Evolutionary conservation across 2,113 vertebrate genomes (phyloP), one percentile per base, ranked within the genome.

Genomic region (Amphiprion ocellaris): DNA sequence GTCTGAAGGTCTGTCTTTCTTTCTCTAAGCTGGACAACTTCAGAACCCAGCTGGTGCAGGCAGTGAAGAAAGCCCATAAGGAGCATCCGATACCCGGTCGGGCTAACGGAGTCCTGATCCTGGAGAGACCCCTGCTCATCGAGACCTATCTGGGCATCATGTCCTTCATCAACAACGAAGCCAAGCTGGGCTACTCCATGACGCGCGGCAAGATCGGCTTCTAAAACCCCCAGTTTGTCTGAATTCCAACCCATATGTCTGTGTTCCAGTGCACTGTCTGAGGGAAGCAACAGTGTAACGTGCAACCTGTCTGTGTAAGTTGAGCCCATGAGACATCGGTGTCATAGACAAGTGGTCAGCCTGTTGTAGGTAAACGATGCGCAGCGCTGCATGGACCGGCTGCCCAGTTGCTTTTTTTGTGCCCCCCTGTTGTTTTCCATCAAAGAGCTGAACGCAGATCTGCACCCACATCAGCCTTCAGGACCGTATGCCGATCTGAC

Each of bases 141-240:
- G 97, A 99, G 93, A 99, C 98, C 74, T 99, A 99, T 71, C 90
- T 99, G 91, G 98, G 98, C 2, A 72, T 99, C 24, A 96, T 99
- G 97, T 99, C 98, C 84, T 98, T 98, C 93, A 97, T 99, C 90
- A 99, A 98, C 95, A 99, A 99, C 0, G 97, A 99, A 88, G 98
- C 98, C 74, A 99, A 99, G 65, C 90, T 99, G 49, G 98, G 98
- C 68, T 99, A 99, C 74, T 97, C 98, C 77, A 99, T 99, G 96
- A 97, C 97, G 5, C 95, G 98, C 2, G 98, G 98, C 79, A 98
- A 95, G 89, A 97, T 99, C 1, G 97, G 98, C 73, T 99, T 99
- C 87, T 99, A 95, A 93, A 50, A 41, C 14, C 3, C 15, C 41
- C 62, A 1, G 47, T 53, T 56, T 52, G 15, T 83, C 15, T 6